Conservation (phyloP, 1,140 invertebrate species). For the Pogonomyrmex barbatus region DNA sequence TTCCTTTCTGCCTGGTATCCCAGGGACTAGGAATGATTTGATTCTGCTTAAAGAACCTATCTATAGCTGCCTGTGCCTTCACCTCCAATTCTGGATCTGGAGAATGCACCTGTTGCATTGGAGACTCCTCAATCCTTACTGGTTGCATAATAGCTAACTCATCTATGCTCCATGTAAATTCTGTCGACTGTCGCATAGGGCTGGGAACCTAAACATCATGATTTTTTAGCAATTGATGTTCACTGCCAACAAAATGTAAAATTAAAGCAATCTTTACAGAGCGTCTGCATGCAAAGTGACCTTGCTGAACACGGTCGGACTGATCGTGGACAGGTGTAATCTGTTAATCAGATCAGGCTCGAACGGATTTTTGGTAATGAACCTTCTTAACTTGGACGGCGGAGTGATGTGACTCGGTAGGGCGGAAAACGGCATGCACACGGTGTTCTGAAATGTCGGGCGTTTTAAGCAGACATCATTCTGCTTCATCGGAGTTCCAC, state of each 20-base stretch:
- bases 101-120: constrained; percentile 84
- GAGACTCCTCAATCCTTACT: constrained; percentile 86
- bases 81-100: constrained; percentile 86
- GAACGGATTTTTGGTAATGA: constrained; percentile 84
- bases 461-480: constrained; percentile 50
- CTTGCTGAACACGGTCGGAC: constrained; percentile 83
- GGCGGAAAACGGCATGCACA: constrained; percentile 59
- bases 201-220: constrained; percentile 69
- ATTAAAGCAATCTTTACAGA: constrained; percentile 7
- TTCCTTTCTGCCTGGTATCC: constrained; percentile 72
- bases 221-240: constrained; percentile 25
- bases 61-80: constrained; percentile 86
- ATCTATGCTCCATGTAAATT: constrained; percentile 87
- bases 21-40: constrained; percentile 87
- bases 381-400: constrained; percentile 82
- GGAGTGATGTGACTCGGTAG: constrained; percentile 81
- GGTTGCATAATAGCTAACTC: constrained; percentile 86
- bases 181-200: constrained; percentile 80
- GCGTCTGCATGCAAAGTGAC: constrained; percentile 65
- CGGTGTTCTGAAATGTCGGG: constrained; percentile 56
- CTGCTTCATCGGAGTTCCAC: constrained; percentile 75
- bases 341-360: constrained; percentile 83
- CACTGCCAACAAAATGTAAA: constrained; percentile 1
- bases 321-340: constrained; percentile 84
- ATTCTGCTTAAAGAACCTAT: constrained; percentile 86